Base-by-base conservation (phyloP, 2,797 vertebrate genomes). In the Momotus momota region DNA sequence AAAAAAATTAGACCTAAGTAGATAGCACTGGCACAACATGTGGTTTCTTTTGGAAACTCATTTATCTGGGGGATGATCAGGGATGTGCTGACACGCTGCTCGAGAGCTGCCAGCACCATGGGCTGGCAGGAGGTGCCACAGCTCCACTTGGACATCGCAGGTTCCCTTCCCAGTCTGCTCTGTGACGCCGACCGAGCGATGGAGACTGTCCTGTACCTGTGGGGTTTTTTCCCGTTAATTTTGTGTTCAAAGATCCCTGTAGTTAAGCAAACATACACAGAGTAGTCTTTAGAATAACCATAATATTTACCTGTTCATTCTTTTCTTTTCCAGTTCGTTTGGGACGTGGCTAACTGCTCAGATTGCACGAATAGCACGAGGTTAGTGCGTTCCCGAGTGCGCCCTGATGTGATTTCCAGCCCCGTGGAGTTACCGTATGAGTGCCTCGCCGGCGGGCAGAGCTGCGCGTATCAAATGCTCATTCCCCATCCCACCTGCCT, bases 331-430 rank as follows among this genome's bases (percentile, higher is more conserved):
- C 95, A 98, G 98, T 98, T 98, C 97, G 2, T 96, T 98, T 95
- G 98, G 98, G 98, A 97, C 65, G 97, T 97, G 98, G 98, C 83
- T 98, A 73, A 96, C 97, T 93, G 75, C 97, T 92, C 97, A 97
- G 86, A 64, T 98, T 94, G 80, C 96, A 95, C 96, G 97, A 87
- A 90, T 98, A 93, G 16, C 96, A 41, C 97, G 97, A 98, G 98
- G 98, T 98, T 33, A 96, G 98, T 97, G 89, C 61, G 4, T 75
- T 49, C 75, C 91, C 91, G 3, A 5, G 66, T n/a, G 69, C 35
- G 11, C 14, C 5, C 1, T 4, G n/a, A 1, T 26, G 51, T 54
- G 40, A 11, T 94, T 93, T 96, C 58, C 46, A 89, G 9, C 81
- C 46, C 69, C 23, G 21, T 94, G 67, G 79, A 54, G 33, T 27